Percentiles rank a stretch among this genome's conserved stretches.
These are phyloP conservation scores for Sinocyclocheilus anshuiensis DNA, from an alignment of 2,113 vertebrate genomes.

Conservation along the genomic window DNA sequence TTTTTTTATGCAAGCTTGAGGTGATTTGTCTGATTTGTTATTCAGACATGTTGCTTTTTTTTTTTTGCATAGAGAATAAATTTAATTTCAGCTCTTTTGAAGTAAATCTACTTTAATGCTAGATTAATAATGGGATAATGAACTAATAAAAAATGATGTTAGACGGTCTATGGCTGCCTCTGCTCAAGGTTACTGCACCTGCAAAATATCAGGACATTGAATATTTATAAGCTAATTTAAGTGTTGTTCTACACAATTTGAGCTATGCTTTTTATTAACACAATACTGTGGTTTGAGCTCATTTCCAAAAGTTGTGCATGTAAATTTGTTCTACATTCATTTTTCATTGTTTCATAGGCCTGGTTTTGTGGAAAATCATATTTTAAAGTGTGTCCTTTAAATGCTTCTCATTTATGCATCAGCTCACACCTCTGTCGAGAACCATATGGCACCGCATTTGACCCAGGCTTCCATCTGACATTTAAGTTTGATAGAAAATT, in stretches of 20 bases:
- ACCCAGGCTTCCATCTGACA: constrained; percentile 64
- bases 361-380: constrained; percentile 30
- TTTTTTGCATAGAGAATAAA: too few species aligned
- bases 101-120: background rate
- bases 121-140: background rate
- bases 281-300: background rate
- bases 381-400: constrained; percentile 28
- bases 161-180: constrained; percentile 29
- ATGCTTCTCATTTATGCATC: constrained; percentile 38
- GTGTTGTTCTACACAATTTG: constrained; percentile 66
- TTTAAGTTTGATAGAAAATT: constrained; percentile 70
- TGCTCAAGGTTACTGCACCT: constrained; percentile 59
- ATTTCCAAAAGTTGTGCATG: background rate
- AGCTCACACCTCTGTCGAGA: constrained; percentile 13
- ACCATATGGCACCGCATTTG: constrained; percentile 41
- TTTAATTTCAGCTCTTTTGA: background rate
- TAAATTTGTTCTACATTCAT: background rate
- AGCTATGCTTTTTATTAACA: constrained; percentile 52
- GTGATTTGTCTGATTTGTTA: background rate
- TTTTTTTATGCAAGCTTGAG: background rate
- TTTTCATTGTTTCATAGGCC: background rate
- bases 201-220: constrained; percentile 55
- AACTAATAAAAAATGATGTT: background rate
- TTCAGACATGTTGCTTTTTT: background rate
- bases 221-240: constrained; percentile 62